Evolutionary conservation across 2,797 vertebrate genomes (phyloP).

Genomic region (Sardinella longiceps): DNA sequence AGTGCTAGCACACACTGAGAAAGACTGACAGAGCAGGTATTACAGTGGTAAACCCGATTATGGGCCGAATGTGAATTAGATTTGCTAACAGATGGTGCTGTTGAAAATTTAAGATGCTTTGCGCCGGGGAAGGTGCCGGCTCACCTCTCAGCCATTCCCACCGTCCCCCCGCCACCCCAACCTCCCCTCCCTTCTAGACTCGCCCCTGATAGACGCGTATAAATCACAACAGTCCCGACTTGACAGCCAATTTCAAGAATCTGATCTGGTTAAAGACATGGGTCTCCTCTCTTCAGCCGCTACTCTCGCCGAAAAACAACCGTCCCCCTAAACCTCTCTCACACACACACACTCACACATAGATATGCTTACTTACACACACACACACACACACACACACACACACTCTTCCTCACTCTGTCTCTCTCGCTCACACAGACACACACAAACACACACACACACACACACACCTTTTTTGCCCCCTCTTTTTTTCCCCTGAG

Average conservation of each 20-base stretch:
- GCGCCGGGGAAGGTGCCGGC: conserved; percentile 80
- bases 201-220: conserved; percentile 93
- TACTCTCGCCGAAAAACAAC: conserved; percentile 66
- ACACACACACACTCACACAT: conserved; percentile 31
- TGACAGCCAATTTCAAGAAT: conserved; percentile 99
- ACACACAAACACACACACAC: conserved; percentile 55
- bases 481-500: conserved; percentile 62
- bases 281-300: conserved; percentile 71
- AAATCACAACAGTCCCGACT: conserved; percentile 95
- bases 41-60: conserved; percentile 98
- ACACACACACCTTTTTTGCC: conserved; percentile 40
- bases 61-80: conserved; percentile 95
- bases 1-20: conserved; percentile 29
- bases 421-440: too few relatives aligned
- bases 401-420: conserved; percentile 45
- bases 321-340: neutral
- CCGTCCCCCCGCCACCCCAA: conserved; percentile 79
- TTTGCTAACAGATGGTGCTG: conserved; percentile 98
- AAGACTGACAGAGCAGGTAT: conserved; percentile 83
- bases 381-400: conserved; percentile 12
- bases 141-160: conserved; percentile 78
- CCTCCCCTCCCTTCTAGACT: too few relatives aligned
- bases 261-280: conserved; percentile 99
- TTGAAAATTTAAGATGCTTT: conserved; percentile 96
- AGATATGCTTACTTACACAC: conserved; percentile 6